Conservation (phyloP, 2,113 vertebrate genomes). For the Catagonus wagneri region DNA sequence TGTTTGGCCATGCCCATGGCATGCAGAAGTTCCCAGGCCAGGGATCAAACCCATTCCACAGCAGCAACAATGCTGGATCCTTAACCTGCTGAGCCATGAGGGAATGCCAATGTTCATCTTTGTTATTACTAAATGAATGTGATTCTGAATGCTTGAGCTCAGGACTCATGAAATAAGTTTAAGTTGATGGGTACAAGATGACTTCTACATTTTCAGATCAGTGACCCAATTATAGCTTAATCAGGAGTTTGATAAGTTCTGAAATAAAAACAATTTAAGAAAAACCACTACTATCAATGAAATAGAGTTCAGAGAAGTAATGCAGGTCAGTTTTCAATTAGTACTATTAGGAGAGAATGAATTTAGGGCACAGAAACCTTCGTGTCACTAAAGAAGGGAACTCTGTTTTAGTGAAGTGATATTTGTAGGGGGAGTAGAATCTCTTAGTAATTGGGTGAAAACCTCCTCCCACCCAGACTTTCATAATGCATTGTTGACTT, state of each 20-base stretch:
- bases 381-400: not conserved
- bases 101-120: too few species aligned
- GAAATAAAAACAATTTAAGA: not conserved
- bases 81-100: too few species aligned
- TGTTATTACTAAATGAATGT: not conserved
- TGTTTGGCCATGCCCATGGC: too few species aligned
- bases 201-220: not conserved
- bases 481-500: constrained; percentile 1
- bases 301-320: not conserved
- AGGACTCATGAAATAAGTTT: constrained; percentile 5
- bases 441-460: not conserved
- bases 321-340: not conserved
- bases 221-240: not conserved
- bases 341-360: not conserved
- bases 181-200: not conserved
- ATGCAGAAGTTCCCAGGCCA: too few species aligned
- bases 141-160: not conserved
- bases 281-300: not conserved
- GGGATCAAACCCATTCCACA: too few species aligned
- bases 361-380: not conserved
- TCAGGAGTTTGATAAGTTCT: not conserved
- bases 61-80: too few species aligned
- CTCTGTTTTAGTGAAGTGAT: not conserved
- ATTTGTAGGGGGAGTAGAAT: not conserved
- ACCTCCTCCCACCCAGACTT: not conserved